phyloP scores from a whole-genome alignment of 1,140 invertebrate genomes.

The Neodiprion fabricii region DNA sequence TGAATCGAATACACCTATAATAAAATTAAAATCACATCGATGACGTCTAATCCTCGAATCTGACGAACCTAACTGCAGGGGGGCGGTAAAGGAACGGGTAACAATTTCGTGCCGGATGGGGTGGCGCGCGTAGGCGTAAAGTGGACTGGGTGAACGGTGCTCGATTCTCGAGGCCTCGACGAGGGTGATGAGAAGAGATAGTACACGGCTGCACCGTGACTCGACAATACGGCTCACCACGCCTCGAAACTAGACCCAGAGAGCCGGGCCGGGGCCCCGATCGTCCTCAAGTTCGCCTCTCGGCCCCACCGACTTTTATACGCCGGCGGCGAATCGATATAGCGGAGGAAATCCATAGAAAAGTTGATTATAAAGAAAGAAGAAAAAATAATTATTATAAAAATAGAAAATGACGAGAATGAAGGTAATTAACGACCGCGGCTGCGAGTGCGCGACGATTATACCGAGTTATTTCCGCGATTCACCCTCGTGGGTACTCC shows the following conservation, averaged over 20 bases:
- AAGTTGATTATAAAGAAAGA: no score
- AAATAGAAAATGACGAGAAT: no score
- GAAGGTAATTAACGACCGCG: no score
- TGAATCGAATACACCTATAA: background rate
- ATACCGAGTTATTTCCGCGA: no score
- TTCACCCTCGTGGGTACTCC: no score
- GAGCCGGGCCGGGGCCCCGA: slow-evolving; percentile 25
- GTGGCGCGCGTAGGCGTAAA: background rate
- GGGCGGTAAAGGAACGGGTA: no score
- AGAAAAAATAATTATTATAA: no score
- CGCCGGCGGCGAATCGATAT: background rate
- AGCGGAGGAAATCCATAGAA: background rate
- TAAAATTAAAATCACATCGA: background rate
- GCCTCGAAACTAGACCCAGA: slow-evolving; percentile 34
- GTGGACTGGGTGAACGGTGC: background rate
- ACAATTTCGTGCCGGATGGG: background rate
- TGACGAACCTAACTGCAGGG: background rate
- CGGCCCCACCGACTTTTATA: slow-evolving; percentile 26
- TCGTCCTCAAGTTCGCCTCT: slow-evolving; percentile 18
- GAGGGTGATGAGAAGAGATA: slow-evolving; percentile 53
- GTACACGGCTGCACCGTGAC: slow-evolving; percentile 57
- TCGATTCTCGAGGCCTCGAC: slow-evolving; percentile 31
- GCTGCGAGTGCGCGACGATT: no score
- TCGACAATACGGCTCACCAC: slow-evolving; percentile 59
- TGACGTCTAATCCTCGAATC: background rate